Conservation (phyloP, 2,797 vertebrate species). For the Poecilia velifera region DNA sequence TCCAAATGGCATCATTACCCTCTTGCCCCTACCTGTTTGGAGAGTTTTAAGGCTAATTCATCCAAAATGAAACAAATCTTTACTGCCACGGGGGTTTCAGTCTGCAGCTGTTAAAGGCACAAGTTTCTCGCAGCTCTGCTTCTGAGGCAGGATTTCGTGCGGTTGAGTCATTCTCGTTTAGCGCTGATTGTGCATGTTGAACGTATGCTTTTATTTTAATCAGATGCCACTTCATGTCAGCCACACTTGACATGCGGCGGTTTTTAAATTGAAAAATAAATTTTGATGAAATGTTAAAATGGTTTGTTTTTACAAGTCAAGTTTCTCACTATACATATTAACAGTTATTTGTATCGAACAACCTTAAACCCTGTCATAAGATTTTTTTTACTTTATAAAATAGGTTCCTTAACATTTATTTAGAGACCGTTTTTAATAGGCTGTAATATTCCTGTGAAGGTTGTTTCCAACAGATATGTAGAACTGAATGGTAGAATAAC, state of each 20-base stretch:
- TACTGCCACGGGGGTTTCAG: conserved; percentile 32
- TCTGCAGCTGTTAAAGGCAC: conserved; percentile 33
- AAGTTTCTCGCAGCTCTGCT: conserved; percentile 28
- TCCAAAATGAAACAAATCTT: conserved; percentile 34
- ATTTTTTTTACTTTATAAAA: background rate
- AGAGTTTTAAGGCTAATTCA: conserved; percentile 49
- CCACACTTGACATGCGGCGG: conserved; percentile 38
- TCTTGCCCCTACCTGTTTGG: conserved; percentile 48
- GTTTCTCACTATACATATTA: background rate
- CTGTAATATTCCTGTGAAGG: too few species aligned
- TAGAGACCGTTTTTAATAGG: background rate
- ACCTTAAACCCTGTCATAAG: background rate
- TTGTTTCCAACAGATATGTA: too few species aligned
- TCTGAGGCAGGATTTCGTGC: conserved; percentile 42
- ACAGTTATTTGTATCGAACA: background rate
- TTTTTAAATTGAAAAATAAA: conserved; percentile 44
- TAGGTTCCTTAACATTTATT: background rate
- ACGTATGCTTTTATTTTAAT: conserved; percentile 58
- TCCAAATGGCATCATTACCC: conserved; percentile 47
- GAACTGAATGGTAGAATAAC: background rate
- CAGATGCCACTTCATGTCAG: conserved; percentile 41
- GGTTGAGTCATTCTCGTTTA: conserved; percentile 68
- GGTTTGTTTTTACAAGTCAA: conserved; percentile 13
- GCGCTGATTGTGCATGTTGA: conserved; percentile 46
- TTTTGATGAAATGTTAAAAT: conserved; percentile 7